Evolutionary conservation across 2,888 invertebrate genomes (phyloP).

Genomic region (Epinotia bilunana): DNA sequence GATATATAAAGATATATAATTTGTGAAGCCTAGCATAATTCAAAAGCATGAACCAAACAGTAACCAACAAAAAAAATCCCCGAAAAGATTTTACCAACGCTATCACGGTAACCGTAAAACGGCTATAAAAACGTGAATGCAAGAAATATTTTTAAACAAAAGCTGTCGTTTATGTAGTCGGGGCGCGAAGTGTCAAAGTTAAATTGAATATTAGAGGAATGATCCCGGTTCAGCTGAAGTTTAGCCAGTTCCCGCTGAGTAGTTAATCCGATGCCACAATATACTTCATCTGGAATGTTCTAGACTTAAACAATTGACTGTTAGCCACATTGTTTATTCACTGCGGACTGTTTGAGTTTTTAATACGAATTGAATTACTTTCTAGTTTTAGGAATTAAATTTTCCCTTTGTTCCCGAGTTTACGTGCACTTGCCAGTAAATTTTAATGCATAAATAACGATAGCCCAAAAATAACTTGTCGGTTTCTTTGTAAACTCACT

Average conservation of each 20-base stretch:
- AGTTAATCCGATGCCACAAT: conserved; percentile 82
- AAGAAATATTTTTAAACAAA: conserved; percentile 68
- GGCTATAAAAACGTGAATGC: conserved; percentile 50
- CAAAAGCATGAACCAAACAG: no score
- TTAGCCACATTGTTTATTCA: conserved; percentile 73
- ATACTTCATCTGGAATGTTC: conserved; percentile 73
- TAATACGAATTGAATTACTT: not conserved
- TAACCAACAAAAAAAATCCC: no score
- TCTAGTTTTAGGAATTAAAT: not conserved
- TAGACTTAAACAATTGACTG: conserved; percentile 72
- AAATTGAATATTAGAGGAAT: conserved; percentile 84
- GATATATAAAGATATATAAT: no score
- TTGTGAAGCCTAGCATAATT: no score
- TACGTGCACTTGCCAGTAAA: not conserved
- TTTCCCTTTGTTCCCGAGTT: not conserved
- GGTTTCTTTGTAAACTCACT: no score
- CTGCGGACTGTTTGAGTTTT: conserved; percentile 45
- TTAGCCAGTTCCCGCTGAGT: conserved; percentile 73
- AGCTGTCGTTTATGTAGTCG: conserved; percentile 75
- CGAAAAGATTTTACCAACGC: no score
- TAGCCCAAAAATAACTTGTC: no score
- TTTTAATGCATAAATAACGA: no score
- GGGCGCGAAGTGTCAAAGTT: conserved; percentile 83
- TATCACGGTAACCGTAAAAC: no score
- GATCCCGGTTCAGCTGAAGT: conserved; percentile 74